Base-by-base conservation (phyloP, 2,888 invertebrate genomes). In the Pandemis corylana region DNA sequence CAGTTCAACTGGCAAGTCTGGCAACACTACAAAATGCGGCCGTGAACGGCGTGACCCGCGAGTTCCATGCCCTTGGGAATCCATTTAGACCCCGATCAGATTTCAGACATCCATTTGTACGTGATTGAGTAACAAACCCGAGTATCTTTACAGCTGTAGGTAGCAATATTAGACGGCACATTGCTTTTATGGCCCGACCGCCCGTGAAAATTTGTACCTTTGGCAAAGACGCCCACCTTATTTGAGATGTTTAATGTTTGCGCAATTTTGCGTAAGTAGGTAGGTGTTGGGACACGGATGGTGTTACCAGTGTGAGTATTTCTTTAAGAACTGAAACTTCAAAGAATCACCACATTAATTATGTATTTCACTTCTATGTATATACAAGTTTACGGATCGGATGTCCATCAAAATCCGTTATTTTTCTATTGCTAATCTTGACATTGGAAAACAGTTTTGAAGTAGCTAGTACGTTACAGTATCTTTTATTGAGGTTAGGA, bases 71-170 rank as follows among this genome's bases (percentile, higher is more conserved):
- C 67, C 53, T 67, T 41, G 67, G 67, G 67, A 67, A 67, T 67
- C 67, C 67, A 67, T 67, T 65, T 67, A 41, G 41, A 36, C 53
- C 66, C 67, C 67, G 49, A 67, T 67, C 67, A 53, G 67, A 67
- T 53, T 67, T 49, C 67, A 46, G 53, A 49, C 66, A 49, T 53
- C 67, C 67, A 53, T 53, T 67, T 67, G 67, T 53, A 67, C 53
- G 67, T 67, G 67, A 67, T 67, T 67, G 67, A 53, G 67, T 67
- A 67, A 67, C 67, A 53, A 49, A 13, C 41, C 53, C 51, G 67
- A 67, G 67, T 53, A 65, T 49, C 44, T 66, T 51, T n/a, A 51
- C 66, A 59, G 20, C 59, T 28, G 49, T 65, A 20, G 44, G 44
- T 64, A 64, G 12, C 44, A 20, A 46, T 64, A 46, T 44, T 59